Evolutionary conservation across 92 coral and sea anemone species (phyloP).

Genomic region (Porites rus): DNA sequence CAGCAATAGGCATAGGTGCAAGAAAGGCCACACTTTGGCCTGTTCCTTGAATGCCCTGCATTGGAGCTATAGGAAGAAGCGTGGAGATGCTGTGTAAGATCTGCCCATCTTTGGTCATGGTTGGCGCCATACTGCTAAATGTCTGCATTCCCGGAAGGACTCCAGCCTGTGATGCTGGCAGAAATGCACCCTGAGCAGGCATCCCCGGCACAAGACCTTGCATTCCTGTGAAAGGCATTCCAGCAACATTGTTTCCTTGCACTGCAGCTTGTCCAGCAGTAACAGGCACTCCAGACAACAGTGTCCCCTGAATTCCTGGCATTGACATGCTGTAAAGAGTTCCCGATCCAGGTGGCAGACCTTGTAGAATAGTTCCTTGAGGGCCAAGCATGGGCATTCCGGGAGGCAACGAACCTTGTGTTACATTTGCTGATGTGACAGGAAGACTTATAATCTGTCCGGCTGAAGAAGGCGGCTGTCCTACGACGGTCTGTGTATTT

Average conservation of each 20-base stretch:
- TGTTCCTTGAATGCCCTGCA: constrained; percentile 81
- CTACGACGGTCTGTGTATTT: constrained; percentile 18
- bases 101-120: constrained; percentile 85
- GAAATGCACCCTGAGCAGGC: constrained; percentile 80
- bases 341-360: constrained; percentile 73
- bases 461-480: constrained; percentile 34
- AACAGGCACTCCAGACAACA: constrained; percentile 68
- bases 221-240: constrained; percentile 75
- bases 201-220: constrained; percentile 79
- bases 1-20: constrained; percentile 79
- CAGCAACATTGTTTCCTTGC: constrained; percentile 58
- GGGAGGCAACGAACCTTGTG: constrained; percentile 54
- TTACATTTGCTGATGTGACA: constrained; percentile 54
- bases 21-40: constrained; percentile 83
- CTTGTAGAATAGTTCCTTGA: constrained; percentile 69
- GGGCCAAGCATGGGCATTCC: constrained; percentile 69
- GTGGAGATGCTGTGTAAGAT: constrained; percentile 91
- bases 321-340: constrained; percentile 70
- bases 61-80: constrained; percentile 83
- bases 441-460: constrained; percentile 56
- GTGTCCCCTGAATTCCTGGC: constrained; percentile 71
- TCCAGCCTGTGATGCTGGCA: constrained; percentile 74
- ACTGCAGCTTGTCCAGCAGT: constrained; percentile 69
- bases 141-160: constrained; percentile 73
- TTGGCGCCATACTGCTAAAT: constrained; percentile 62